These are phyloP conservation scores for Rhagologus leucostigma DNA, from an alignment of 2,113 vertebrate species.

Conservation along the genomic window DNA sequence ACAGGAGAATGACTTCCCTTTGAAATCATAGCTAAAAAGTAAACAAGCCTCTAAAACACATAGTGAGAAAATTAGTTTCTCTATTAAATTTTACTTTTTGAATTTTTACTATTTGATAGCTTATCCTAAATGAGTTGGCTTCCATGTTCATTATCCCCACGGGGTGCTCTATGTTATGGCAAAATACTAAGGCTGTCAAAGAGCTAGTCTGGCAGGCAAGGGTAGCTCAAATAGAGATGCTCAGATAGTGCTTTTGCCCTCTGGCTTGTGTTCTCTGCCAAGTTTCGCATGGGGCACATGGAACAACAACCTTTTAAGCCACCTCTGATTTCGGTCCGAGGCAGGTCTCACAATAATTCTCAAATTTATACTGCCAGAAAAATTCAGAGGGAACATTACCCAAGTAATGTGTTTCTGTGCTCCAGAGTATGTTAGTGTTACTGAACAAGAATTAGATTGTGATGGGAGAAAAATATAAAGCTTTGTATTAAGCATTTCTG, in stretches of 20 bases:
- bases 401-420: neutral
- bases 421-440: neutral
- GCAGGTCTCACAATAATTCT: neutral
- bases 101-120: slow-evolving; percentile 9
- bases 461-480: neutral
- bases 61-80: neutral
- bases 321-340: neutral
- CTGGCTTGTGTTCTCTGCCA: neutral
- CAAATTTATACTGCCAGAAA: neutral
- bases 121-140: neutral
- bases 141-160: neutral
- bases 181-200: neutral
- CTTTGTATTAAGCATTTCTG: neutral
- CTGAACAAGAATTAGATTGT: neutral
- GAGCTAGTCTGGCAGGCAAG: neutral
- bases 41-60: neutral
- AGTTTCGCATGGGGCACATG: neutral
- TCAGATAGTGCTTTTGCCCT: neutral
- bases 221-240: neutral
- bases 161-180: neutral
- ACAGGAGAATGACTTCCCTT: neutral
- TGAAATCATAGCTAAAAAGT: neutral
- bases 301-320: neutral
- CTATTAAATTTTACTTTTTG: neutral
- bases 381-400: neutral